These are phyloP conservation scores for Drosophila antonietae DNA, from an alignment of 2,888 invertebrate species.

Conservation along the genomic window DNA sequence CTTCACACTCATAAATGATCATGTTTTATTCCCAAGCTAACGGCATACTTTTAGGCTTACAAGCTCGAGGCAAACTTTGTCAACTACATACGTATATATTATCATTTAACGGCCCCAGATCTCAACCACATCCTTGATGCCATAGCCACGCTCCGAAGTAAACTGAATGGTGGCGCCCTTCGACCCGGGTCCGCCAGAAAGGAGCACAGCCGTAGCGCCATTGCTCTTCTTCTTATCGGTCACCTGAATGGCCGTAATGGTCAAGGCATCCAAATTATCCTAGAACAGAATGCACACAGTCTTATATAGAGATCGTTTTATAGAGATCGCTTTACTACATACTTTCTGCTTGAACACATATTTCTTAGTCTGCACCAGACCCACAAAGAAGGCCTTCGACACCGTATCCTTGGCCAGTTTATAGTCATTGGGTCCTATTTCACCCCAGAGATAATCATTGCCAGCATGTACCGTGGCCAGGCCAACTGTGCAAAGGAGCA, in stretches of 20 bases:
- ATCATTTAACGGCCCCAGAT: constrained; percentile 63
- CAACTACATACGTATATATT: not conserved
- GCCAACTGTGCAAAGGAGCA: constrained; percentile 38
- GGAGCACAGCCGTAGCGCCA: constrained; percentile 83
- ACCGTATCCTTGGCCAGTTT: constrained; percentile 73
- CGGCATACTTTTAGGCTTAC: constrained; percentile 43
- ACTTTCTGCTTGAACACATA: constrained; percentile 76
- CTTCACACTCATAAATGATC: not conserved
- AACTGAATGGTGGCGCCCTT: constrained; percentile 84
- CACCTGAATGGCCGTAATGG: constrained; percentile 68
- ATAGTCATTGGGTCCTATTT: constrained; percentile 59
- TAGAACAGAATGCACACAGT: constrained; percentile 10
- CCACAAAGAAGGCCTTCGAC: constrained; percentile 65
- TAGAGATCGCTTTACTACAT: constrained; percentile 9
- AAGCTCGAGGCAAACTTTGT: not conserved
- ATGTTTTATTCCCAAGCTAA: constrained; percentile 5
- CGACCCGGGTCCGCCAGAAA: constrained; percentile 84
- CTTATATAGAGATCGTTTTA: not conserved
- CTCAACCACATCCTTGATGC: constrained; percentile 81
- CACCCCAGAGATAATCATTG: constrained; percentile 79
- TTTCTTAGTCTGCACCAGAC: constrained; percentile 55
- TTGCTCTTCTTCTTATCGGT: constrained; percentile 67
- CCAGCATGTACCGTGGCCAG: constrained; percentile 46
- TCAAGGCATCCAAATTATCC: constrained; percentile 62
- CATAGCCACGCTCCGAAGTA: constrained; percentile 84